A percentile compares a stretch with the other conserved stretches of the same genome.
phyloP scores from a whole-genome alignment of 2,888 invertebrate genomes.

The Pyrrhia umbra region DNA sequence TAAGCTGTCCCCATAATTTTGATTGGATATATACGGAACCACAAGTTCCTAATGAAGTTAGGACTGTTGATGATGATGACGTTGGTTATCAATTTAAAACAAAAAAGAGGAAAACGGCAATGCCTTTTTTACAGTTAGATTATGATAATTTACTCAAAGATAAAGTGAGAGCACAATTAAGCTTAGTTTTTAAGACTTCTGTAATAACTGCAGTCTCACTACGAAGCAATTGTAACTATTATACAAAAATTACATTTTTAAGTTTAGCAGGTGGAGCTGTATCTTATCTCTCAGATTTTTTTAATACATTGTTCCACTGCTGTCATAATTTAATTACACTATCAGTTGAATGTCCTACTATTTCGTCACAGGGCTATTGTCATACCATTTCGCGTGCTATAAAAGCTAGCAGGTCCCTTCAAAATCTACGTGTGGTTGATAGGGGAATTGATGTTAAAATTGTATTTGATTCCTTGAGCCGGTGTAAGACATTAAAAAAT shows the following conservation, averaged over 20 bases:
- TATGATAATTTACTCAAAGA: constrained; percentile 75
- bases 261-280: constrained; percentile 72
- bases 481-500: constrained; percentile 79
- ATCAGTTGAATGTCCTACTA: constrained; percentile 68
- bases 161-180: constrained; percentile 68
- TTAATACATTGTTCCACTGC: constrained; percentile 75
- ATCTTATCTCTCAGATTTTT: constrained; percentile 74
- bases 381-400: constrained; percentile 68
- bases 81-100: constrained; percentile 21
- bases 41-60: constrained; percentile 45
- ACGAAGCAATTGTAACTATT: constrained; percentile 68
- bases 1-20: constrained; percentile 56
- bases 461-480: constrained; percentile 74
- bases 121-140: constrained; percentile 67
- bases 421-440: constrained; percentile 77
- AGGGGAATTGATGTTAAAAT: constrained; percentile 72
- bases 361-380: constrained; percentile 62
- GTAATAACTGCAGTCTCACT: constrained; percentile 68
- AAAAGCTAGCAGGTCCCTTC: constrained; percentile 71
- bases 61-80: constrained; percentile 6
- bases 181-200: constrained; percentile 66
- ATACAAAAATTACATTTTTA: constrained; percentile 79
- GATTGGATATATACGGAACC: constrained; percentile 70
- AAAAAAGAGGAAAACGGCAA: constrained; percentile 69
- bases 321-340: constrained; percentile 77